Conservation (phyloP, 2,797 vertebrate genomes). For the Neomorphus geoffroyi region DNA sequence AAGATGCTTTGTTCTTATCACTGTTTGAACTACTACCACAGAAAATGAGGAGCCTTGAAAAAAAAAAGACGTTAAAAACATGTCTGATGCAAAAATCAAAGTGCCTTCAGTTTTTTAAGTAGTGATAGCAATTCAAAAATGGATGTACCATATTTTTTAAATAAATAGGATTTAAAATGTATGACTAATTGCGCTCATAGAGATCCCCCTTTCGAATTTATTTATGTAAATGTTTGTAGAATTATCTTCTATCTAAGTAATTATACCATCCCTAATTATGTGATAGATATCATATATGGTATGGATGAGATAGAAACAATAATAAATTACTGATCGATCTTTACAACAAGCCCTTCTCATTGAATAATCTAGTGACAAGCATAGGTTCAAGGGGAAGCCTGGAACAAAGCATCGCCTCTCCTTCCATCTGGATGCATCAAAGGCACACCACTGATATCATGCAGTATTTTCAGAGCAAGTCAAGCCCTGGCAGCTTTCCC, state of each 20-base stretch:
- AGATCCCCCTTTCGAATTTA: background rate
- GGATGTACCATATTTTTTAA: background rate
- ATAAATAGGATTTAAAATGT: background rate
- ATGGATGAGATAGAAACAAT: background rate
- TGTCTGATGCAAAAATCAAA: background rate
- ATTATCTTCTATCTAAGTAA: slow-evolving; percentile 2
- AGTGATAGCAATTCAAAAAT: background rate
- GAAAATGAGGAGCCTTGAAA: background rate
- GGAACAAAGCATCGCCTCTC: background rate
- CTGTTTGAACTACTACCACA: background rate
- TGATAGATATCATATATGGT: background rate
- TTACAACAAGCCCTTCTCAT: background rate
- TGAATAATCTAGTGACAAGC: background rate
- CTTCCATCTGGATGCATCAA: background rate
- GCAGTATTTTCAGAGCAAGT: background rate
- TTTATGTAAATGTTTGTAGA: background rate
- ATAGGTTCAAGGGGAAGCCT: background rate
- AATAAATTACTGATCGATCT: background rate
- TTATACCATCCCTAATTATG: background rate
- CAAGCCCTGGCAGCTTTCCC: background rate
- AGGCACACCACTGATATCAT: background rate
- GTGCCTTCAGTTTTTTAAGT: background rate
- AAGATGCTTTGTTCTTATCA: background rate
- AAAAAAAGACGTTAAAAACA: background rate
- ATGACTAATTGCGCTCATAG: background rate